Base-by-base conservation (phyloP, 1,140 invertebrate genomes). In the Aphelenchoides avenae region DNA sequence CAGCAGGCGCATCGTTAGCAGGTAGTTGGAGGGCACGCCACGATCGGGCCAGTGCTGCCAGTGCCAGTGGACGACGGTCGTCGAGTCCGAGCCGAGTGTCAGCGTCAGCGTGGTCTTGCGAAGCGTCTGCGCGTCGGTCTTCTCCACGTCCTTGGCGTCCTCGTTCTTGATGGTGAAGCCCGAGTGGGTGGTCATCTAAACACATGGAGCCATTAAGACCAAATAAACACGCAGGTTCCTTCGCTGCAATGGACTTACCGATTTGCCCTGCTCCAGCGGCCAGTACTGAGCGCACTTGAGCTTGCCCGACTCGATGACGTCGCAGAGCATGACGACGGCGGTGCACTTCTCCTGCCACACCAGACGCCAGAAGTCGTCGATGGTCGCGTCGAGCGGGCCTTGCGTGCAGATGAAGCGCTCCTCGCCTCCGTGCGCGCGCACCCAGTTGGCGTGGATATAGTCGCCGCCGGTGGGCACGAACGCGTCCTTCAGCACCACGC, bases 341-440 rank as follows among this genome's bases (percentile, higher is more conserved):
- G 65, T 46, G 9, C 71, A 64, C 50, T 77, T 70, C 52, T 81
- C 76, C 43, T 80, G 77, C 77, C 76, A 80, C 9, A 82, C 66
- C 73, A 81, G 76, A 29, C 69, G 55, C 80, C 80, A 81, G 62
- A 81, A 81, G 47, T 80, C 79, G 58, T 73, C 70, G 20, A 78
- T 62, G 3, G 80, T 82, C 5, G 62, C 60, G 27, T 60, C 57
- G 26, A 75, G 63, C 20, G 79, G 79, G 41, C 80, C 81, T 77
- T 81, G 71, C 37, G 75, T 67, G 36, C 57, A 64, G 24, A 71
- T 67, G 33, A 55, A 70, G 15, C 34, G 42, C 1, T 11, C 18
- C 4, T 44, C 44, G 9, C 31, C 46, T n/a, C n/a, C n/a, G n/a
- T n/a, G n/a, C n/a, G n/a, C n/a, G n/a, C n/a, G n/a, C n/a, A n/a